Evolutionary conservation across 2,797 vertebrate species (phyloP), one percentile per base, ranked within the genome.

Genomic region (Semaprochilodus insignis): DNA sequence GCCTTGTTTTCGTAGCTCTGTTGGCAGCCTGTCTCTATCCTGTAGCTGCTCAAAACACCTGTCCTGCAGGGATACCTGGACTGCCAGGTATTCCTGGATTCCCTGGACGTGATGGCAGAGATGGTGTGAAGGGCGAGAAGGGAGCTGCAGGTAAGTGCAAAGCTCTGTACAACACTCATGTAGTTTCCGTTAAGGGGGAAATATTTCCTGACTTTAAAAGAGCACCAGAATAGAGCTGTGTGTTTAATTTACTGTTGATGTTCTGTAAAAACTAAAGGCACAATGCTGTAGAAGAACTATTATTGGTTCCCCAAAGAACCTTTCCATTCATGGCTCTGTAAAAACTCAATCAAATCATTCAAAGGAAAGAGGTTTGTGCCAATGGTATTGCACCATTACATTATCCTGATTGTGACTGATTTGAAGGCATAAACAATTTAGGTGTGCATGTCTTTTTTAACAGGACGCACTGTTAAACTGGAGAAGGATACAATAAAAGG

Each of bases 91-190:
- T 92, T n/a, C 95, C 95, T 0, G 91, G 91, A 36, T 62, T 77
- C 57, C 83, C 83, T 13, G 96, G 96, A 66, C 95, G 89, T 82
- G 95, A 97, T 1, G 96, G 96, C 8, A 81, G 94, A 0, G 93
- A 96, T 5, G 96, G 96, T 11, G 81, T 90, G 51, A 95, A 87
- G 23, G 96, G 96, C 71, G 90, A 93, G 72, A 96, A 95, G 88
- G 96, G 96, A 0, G 91, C 94, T 10, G 87, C 92, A 91, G 96
- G 96, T 96, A 89, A 93, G 78, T 51, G 7, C 21, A 0, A 77
- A 11, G 7, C 40, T 23, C 16, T 0, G 10, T 17, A 19, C 13
- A 48, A 48, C 25, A 27, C 13, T 14, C 15, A 15, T 16, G 44
- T 21, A 63, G 23, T 21, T 70, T n/a, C n/a, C n/a, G n/a, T n/a